Evolutionary conservation across 1,140 invertebrate genomes (phyloP), one percentile per base, ranked within the genome.

Genomic region (Drosophila arawakana): DNA sequence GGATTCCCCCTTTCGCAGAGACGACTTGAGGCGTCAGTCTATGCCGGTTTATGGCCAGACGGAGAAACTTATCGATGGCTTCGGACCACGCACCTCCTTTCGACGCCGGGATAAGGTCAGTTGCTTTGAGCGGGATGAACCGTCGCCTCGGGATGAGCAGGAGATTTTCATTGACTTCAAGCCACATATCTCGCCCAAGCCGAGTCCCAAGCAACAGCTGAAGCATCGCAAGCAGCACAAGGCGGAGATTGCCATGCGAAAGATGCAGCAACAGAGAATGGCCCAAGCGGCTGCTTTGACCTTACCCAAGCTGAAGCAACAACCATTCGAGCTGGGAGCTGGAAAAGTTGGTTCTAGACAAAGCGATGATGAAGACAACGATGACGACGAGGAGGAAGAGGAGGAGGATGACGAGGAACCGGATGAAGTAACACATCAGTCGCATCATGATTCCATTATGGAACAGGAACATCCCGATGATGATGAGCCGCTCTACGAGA

Each of bases 111-210:
- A 90, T 7, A 90, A 90, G 49, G 81, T 91, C n/a, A 91, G 83
- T 30, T 76, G 88, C 54, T 73, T 92, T 92, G 9, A 30, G 6
- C 25, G 72, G 1, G 80, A 90, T 9, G 62, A 58, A 2, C 72
- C 73, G 0, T 71, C 67, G 3, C 60, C 35, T 0, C 52, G 94
- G 50, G 95, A 96, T 75, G 95, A 96, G 90, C 94, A 95, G 82
- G 97, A 97, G 93, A 97, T 97, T 65, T 95, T 97, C 50, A 97
- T 97, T 74, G 96, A 97, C 91, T 97, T 97, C 90, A 96, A 97
- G 92, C 96, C 96, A 9, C 95, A 96, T 49, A 93, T 96, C 2
- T 94, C 94, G 6, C 93, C 93, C 93, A 95, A 90, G 93, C 94
- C 59, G 92, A 95, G 79, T 94, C 94, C 52, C 93, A 94, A 81